Evolutionary conservation across 1,140 invertebrate genomes (phyloP).

Genomic region (Ooceraea biroi): DNA sequence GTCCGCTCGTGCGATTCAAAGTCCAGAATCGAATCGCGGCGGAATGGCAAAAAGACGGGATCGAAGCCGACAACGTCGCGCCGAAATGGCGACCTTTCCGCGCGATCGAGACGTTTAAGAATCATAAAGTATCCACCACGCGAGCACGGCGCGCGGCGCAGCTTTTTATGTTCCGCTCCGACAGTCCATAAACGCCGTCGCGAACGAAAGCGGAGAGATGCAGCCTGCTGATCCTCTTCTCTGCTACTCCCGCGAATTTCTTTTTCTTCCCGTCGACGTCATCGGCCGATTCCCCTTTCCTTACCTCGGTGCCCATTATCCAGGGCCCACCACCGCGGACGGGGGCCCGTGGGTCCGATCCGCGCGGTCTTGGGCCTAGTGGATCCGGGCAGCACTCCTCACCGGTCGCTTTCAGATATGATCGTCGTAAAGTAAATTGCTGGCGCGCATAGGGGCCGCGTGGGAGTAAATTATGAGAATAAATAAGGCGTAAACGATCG

Average conservation of each 20-base stretch:
- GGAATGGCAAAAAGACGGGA: not conserved
- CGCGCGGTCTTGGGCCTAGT: slow-evolving; percentile 42
- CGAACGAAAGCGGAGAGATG: slow-evolving; percentile 32
- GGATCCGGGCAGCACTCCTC: slow-evolving; percentile 67
- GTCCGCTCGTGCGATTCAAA: too few species aligned
- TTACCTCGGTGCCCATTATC: slow-evolving; percentile 17
- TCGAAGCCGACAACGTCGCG: slow-evolving; percentile 11
- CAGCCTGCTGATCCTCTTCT: slow-evolving; percentile 9
- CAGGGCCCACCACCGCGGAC: slow-evolving; percentile 21
- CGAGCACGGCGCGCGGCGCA: slow-evolving; percentile 2
- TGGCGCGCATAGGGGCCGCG: slow-evolving; percentile 71
- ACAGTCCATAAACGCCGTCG: slow-evolving; percentile 65
- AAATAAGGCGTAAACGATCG: slow-evolving; percentile 82
- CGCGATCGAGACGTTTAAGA: slow-evolving; percentile 48
- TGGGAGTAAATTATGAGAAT: slow-evolving; percentile 83
- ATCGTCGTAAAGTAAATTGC: slow-evolving; percentile 81
- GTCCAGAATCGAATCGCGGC: not conserved
- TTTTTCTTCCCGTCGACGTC: slow-evolving; percentile 20
- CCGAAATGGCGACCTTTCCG: slow-evolving; percentile 17
- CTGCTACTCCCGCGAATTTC: not conserved
- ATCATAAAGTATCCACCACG: slow-evolving; percentile 53
- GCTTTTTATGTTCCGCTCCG: slow-evolving; percentile 48
- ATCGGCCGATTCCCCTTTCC: slow-evolving; percentile 30
- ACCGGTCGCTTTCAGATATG: slow-evolving; percentile 80
- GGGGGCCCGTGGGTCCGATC: slow-evolving; percentile 48